Percentiles rank a stretch among this genome's conserved stretches.
Evolutionary conservation across 2,888 invertebrate species (phyloP).

Genomic region (Julus scandinavius): DNA sequence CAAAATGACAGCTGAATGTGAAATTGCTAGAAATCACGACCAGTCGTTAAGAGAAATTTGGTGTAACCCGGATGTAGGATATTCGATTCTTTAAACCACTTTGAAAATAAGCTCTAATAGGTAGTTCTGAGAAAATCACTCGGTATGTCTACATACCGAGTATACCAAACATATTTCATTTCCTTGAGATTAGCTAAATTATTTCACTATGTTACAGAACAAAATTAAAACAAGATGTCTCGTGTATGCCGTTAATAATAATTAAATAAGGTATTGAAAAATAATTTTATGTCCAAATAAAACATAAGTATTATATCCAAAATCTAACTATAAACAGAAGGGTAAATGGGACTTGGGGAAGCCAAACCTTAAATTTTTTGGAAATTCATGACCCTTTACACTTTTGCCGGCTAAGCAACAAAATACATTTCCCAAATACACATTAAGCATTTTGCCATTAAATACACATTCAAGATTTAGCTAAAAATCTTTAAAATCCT

Average conservation of each 20-base stretch:
- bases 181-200: no score
- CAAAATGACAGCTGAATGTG: neutral
- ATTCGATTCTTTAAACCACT: neutral
- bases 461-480: neutral
- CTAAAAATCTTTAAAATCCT: neutral
- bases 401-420: neutral
- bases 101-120: neutral
- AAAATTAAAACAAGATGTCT: no score
- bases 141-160: no score
- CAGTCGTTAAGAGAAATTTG: slow-evolving; percentile 9
- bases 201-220: no score
- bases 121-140: neutral
- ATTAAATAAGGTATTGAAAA: no score
- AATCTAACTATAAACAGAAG: no score
- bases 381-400: neutral
- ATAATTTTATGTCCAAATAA: no score
- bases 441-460: neutral
- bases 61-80: neutral
- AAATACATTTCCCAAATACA: neutral
- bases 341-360: neutral
- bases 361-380: neutral
- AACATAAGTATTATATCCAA: no score
- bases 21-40: neutral
- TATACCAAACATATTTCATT: no score
- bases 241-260: no score